Conservation (phyloP, 1,140 invertebrate genomes). For the Arctopsyche grandis region DNA sequence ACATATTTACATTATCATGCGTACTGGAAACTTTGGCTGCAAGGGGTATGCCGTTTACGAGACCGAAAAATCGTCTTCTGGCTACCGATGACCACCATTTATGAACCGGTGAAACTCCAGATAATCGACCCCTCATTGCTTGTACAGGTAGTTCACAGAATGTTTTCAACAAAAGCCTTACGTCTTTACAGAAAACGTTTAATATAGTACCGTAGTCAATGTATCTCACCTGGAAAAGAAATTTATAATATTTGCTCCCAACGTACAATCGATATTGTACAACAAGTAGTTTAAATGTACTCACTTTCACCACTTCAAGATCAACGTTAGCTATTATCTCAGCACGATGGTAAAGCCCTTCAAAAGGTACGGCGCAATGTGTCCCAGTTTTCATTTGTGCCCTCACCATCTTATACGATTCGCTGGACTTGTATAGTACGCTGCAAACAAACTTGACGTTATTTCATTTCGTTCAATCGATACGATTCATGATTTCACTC, state of each 20-base stretch:
- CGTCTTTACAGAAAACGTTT: background rate
- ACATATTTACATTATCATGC: conserved; percentile 14
- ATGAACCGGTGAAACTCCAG: background rate
- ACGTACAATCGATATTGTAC: too few species aligned
- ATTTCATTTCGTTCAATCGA: background rate
- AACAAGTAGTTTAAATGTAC: background rate
- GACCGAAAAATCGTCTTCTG: conserved; percentile 27
- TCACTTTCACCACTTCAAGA: conserved; percentile 30
- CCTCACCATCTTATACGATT: conserved; percentile 16
- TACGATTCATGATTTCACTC: conserved; percentile 1
- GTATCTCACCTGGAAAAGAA: conserved; percentile 38
- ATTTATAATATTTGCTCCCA: conserved; percentile 9
- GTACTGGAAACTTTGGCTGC: background rate
- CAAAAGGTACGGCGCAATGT: conserved; percentile 34
- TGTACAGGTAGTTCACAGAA: conserved; percentile 38
- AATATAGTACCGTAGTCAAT: conserved; percentile 45
- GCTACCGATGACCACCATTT: background rate
- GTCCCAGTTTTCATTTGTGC: conserved; percentile 24
- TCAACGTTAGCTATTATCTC: conserved; percentile 20
- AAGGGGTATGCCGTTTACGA: conserved; percentile 29
- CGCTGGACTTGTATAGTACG: background rate
- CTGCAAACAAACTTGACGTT: conserved; percentile 19
- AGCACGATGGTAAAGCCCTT: conserved; percentile 35
- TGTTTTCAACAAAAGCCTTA: conserved; percentile 31
- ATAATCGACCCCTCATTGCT: conserved; percentile 36